Percentiles rank a stretch among this genome's conserved stretches.
These are phyloP conservation scores for Pseudoips prasinana DNA, from an alignment of 2,888 invertebrate genomes.

Conservation along the genomic window DNA sequence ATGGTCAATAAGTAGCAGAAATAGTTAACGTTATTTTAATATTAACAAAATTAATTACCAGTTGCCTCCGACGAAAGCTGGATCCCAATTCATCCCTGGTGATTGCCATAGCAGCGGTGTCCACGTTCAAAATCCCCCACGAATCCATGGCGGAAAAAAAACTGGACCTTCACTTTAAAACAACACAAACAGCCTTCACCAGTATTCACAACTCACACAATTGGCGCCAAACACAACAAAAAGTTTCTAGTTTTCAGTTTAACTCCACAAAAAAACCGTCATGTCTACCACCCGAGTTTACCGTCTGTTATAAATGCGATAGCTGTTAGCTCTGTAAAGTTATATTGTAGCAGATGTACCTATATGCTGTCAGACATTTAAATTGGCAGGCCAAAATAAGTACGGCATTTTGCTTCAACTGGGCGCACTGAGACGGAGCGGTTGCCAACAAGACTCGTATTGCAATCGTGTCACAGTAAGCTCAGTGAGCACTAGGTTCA, in stretches of 20 bases:
- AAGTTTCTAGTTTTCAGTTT: too few species aligned
- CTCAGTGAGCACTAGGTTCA: constrained; percentile 6
- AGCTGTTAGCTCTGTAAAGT: constrained; percentile 39
- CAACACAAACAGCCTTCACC: constrained; percentile 24
- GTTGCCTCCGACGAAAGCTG: constrained; percentile 74
- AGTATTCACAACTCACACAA: constrained; percentile 41
- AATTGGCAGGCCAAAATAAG: constrained; percentile 82
- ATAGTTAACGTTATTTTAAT: too few species aligned
- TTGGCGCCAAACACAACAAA: constrained; percentile 49
- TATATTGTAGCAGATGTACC: constrained; percentile 43
- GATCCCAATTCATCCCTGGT: constrained; percentile 85
- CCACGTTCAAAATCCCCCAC: constrained; percentile 87
- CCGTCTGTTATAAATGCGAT: constrained; percentile 42
- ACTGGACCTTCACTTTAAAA: constrained; percentile 33
- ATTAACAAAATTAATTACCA: too few species aligned
- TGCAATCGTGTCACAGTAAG: constrained; percentile 67
- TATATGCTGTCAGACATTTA: constrained; percentile 59
- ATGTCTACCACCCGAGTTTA: constrained; percentile 37
- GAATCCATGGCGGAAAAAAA: constrained; percentile 82
- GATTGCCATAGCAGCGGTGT: constrained; percentile 84
- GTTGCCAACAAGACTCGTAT: constrained; percentile 76
- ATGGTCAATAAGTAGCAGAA: too few species aligned
- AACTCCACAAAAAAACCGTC: constrained; percentile 34
- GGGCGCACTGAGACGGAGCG: constrained; percentile 57
- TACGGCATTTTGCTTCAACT: constrained; percentile 79